phyloP scores from a whole-genome alignment of 1,140 invertebrate genomes.

The Hermetia illucens region DNA sequence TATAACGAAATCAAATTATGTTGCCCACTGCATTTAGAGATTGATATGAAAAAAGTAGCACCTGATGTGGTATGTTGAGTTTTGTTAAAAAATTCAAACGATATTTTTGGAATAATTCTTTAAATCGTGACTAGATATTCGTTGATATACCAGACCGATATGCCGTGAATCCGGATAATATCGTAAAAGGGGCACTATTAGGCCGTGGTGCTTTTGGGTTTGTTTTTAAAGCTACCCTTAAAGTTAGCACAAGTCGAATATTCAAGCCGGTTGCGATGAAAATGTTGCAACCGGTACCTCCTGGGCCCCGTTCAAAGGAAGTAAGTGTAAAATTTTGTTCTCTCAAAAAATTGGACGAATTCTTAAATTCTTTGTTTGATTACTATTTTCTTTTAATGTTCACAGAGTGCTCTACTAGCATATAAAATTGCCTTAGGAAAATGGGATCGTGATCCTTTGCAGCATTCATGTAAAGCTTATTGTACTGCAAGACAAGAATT shows the following conservation, averaged over 20 bases:
- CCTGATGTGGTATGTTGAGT: conserved; percentile 48
- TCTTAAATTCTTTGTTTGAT: neutral
- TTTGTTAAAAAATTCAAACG: conserved; percentile 1
- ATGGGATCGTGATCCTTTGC: conserved; percentile 81
- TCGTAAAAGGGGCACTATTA: conserved; percentile 65
- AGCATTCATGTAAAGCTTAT: conserved; percentile 89
- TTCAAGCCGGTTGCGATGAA: conserved; percentile 80
- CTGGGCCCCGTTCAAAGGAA: conserved; percentile 56
- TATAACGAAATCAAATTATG: conserved; percentile 42
- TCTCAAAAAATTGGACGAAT: neutral
- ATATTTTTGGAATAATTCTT: conserved; percentile 1
- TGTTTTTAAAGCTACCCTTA: conserved; percentile 76
- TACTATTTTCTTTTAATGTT: neutral
- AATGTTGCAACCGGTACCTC: conserved; percentile 86
- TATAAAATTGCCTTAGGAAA: conserved; percentile 63
- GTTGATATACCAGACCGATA: conserved; percentile 70
- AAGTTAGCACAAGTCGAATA: conserved; percentile 39
- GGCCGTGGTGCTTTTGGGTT: conserved; percentile 96
- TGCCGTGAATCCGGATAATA: conserved; percentile 63
- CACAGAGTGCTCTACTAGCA: conserved; percentile 25
- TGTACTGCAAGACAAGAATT: conserved; percentile 89
- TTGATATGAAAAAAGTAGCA: conserved; percentile 47
- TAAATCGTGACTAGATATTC: conserved; percentile 47
- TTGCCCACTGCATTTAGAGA: conserved; percentile 48
- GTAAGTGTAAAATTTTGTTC: conserved; percentile 9